Conservation (phyloP, 2,888 invertebrate genomes). For the Schizotus pectinicornis region DNA sequence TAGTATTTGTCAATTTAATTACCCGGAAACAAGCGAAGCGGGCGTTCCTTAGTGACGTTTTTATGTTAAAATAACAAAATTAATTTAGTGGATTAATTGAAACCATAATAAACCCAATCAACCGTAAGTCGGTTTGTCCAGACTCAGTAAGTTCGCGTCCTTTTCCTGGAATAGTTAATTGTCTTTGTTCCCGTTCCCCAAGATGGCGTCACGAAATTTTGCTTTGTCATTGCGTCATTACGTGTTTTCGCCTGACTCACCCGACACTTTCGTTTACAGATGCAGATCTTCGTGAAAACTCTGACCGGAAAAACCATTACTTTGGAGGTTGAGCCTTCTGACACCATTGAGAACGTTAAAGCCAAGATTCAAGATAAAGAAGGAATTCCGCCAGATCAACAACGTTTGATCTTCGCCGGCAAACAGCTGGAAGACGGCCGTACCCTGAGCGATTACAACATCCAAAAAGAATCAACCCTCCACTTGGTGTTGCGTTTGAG, state of each 20-base stretch:
- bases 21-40: not conserved
- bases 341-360: constrained; percentile 93
- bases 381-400: constrained; percentile 70
- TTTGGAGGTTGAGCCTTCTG: constrained; percentile 72
- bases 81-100: constrained; percentile 20
- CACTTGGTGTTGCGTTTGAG: constrained; percentile 86
- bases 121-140: constrained; percentile 2
- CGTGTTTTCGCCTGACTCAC: not conserved
- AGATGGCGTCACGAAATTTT: not conserved
- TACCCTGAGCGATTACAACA: constrained; percentile 58
- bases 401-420: constrained; percentile 81
- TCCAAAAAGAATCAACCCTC: constrained; percentile 77
- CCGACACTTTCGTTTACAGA: constrained; percentile 30
- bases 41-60: constrained; percentile 16
- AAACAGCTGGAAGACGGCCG: constrained; percentile 86
- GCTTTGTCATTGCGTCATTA: not conserved
- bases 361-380: constrained; percentile 69
- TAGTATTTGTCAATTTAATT: not conserved
- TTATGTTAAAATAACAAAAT: constrained; percentile 27
- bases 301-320: constrained; percentile 57
- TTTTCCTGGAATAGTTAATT: no score
- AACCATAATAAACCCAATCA: constrained; percentile 1
- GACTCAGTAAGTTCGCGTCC: not conserved
- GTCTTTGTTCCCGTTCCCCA: not conserved
- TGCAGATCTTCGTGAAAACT: constrained; percentile 63